Conservation (phyloP, 2,888 invertebrate genomes). For the Chloroclystis v-ata region DNA sequence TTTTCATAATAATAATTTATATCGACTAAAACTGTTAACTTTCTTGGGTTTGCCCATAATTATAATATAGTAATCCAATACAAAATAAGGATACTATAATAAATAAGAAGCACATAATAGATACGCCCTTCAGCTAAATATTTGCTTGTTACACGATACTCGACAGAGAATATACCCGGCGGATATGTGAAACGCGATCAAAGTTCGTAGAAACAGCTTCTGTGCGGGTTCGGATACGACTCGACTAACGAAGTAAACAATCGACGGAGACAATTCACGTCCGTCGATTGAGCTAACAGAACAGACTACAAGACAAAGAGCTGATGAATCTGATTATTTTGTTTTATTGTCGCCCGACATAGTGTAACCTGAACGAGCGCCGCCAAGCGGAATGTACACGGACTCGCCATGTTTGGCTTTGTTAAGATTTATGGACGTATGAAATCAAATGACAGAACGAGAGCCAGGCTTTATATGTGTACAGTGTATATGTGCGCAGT, state of each 20-base stretch:
- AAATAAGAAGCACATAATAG: neutral
- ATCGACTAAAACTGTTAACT: no score
- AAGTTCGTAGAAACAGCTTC: conserved; percentile 50
- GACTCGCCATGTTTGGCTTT: conserved; percentile 13
- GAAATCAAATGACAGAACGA: conserved; percentile 10
- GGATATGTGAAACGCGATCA: conserved; percentile 40
- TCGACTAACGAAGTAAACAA: conserved; percentile 75
- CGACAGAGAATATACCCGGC: conserved; percentile 3
- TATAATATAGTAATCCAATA: no score
- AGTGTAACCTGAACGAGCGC: conserved; percentile 47
- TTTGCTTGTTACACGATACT: conserved; percentile 3
- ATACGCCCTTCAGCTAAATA: conserved; percentile 1
- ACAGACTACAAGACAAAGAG: conserved; percentile 58
- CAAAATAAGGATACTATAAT: no score
- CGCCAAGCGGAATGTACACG: conserved; percentile 29
- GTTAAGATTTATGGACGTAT: conserved; percentile 17
- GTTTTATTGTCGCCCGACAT: conserved; percentile 45
- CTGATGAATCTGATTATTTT: conserved; percentile 67
- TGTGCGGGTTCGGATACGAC: conserved; percentile 53
- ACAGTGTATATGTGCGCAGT: neutral
- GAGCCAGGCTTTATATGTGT: conserved; percentile 2
- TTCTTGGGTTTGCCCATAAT: no score
- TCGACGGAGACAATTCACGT: conserved; percentile 61
- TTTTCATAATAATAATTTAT: no score
- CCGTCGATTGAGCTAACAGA: conserved; percentile 50